Evolutionary conservation across 1,140 invertebrate genomes (phyloP), one percentile per base, ranked within the genome.

Genomic region (Drosophila tropicalis): DNA sequence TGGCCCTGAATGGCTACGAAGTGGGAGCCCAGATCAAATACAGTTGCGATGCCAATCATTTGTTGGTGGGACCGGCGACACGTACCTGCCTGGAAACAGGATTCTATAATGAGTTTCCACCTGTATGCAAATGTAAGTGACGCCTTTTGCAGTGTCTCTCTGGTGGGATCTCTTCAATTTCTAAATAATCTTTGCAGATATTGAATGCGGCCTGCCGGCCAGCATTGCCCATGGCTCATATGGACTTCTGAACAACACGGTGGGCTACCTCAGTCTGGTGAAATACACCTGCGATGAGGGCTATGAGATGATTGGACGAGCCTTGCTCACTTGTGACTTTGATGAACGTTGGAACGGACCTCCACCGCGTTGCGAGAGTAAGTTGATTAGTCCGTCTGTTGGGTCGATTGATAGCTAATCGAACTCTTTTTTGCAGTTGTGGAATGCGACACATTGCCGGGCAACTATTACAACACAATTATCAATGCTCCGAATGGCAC

Each of bases 311-410:
- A 95, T 96, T 36, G 95, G 95, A 29, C 94, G 97, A 32, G 95
- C 96, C 1, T 94, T 96, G 72, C 93, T 98, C 2, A 96, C 96
- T 5, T 98, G 97, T 89, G 97, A 98, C 92, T 96, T 98, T 79
- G 97, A 98, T 85, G 97, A 97, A 86, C 94, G 96, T 63, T 98
- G 97, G 97, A 98, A 98, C 90, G 97, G 97, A 58, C 97, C 97
- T 29, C 97, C 97, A 66, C 97, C 97, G 5, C 93, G 96, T 78
- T 98, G 97, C 90, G 96, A 97, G 90, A 95, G 96, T 96, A 93
- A 93, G 93, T 93, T 60, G 7, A 60, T 3, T 2, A 12, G 6
- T 7, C 29, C 5, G 29, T 13, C 10, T 10, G 0, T 13, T 13
- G 6, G 36, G 3, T 9, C 2, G 34, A 4, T 19, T 2, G 5